These are phyloP conservation scores for Antheraea mylitta DNA, from an alignment of 1,140 invertebrate genomes.

Conservation along the genomic window DNA sequence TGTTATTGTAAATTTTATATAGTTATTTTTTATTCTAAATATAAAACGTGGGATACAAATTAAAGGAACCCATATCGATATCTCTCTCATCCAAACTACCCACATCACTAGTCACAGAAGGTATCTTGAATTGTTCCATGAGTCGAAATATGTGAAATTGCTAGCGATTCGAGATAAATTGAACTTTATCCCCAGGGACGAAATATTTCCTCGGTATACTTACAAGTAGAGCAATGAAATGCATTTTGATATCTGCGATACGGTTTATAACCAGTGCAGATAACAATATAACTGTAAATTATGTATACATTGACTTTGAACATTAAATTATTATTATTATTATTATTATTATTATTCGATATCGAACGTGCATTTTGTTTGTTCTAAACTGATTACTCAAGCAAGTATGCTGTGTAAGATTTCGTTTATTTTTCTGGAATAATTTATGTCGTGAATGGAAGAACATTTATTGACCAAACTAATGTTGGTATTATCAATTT, in stretches of 20 bases:
- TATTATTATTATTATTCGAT: too few relatives aligned
- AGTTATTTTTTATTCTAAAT: too few relatives aligned
- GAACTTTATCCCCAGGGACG: constrained; percentile 10
- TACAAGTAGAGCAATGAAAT: constrained; percentile 11
- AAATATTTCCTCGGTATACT: not conserved
- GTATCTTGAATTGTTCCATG: not conserved
- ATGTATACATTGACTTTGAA: too few relatives aligned
- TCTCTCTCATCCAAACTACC: not conserved
- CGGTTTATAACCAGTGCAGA: too few relatives aligned
- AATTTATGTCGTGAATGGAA: not conserved
- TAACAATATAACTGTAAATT: too few relatives aligned
- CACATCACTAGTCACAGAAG: not conserved
- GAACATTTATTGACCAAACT: not conserved
- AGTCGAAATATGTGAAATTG: constrained; percentile 1
- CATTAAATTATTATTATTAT: too few relatives aligned
- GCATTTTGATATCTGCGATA: too few relatives aligned
- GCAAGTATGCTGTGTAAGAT: not conserved
- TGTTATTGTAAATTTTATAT: too few relatives aligned
- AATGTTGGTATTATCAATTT: not conserved
- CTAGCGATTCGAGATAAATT: constrained; percentile 6
- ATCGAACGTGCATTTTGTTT: constrained; percentile 21
- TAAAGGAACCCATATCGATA: too few relatives aligned
- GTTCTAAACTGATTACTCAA: constrained; percentile 8
- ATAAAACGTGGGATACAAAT: too few relatives aligned
- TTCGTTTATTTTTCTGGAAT: not conserved